Percentiles rank a stretch among this genome's conserved stretches.
These are phyloP conservation scores for Drosophila picticornis DNA, from an alignment of 2,888 invertebrate species.

Conservation along the genomic window DNA sequence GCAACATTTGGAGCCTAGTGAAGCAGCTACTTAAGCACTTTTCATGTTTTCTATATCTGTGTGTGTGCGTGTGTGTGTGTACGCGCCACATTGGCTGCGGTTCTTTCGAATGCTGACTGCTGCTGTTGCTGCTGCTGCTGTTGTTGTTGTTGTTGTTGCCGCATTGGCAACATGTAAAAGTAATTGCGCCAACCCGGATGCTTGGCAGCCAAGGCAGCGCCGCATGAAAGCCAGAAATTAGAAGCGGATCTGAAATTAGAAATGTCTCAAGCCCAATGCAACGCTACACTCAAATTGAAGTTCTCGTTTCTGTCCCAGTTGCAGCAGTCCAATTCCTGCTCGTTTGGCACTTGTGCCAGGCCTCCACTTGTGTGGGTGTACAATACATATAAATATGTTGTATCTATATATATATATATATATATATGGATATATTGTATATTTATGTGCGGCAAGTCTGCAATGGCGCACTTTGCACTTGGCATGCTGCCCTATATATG, in stretches of 20 bases:
- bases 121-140: slow-evolving; percentile 43
- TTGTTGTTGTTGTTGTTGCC: slow-evolving; percentile 51
- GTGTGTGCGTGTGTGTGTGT: slow-evolving; percentile 17
- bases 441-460: slow-evolving; percentile 33
- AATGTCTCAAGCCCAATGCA: slow-evolving; percentile 73
- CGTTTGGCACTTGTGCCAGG: slow-evolving; percentile 66
- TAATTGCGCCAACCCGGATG: slow-evolving; percentile 79
- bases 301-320: slow-evolving; percentile 1
- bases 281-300: slow-evolving; percentile 13
- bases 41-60: slow-evolving; percentile 29
- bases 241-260: slow-evolving; percentile 80
- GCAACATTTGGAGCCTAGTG: slow-evolving; percentile 65
- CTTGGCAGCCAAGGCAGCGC: slow-evolving; percentile 51
- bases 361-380: slow-evolving; percentile 32
- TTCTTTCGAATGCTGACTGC: slow-evolving; percentile 64
- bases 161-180: slow-evolving; percentile 79
- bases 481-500: slow-evolving; percentile 74
- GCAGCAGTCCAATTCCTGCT: slow-evolving; percentile 24
- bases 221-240: slow-evolving; percentile 80
- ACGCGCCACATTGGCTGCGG: slow-evolving; percentile 77
- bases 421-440: slow-evolving; percentile 3
- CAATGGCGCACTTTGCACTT: slow-evolving; percentile 64
- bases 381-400: slow-evolving; percentile 23
- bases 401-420: background rate
- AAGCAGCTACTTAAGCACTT: slow-evolving; percentile 75